A percentile compares a stretch with the other conserved stretches of the same genome.
Evolutionary conservation across 2,797 vertebrate species (phyloP).

Genomic region (Rhynchotus rufescens): DNA sequence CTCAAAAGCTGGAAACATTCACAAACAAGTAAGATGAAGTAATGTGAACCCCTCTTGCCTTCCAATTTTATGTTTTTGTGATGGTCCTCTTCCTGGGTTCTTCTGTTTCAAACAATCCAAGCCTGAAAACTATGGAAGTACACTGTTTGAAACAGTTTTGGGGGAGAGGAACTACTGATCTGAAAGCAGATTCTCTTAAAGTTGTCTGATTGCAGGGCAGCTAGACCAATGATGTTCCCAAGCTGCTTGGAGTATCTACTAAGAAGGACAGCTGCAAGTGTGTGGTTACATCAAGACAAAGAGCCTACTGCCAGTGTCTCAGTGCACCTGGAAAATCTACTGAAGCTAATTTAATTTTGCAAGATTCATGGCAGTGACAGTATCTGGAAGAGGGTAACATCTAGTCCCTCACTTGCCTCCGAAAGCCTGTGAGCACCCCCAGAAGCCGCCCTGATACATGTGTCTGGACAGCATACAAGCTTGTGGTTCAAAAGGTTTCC

Average conservation of each 20-base stretch:
- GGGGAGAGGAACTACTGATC: neutral
- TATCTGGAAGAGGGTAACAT: neutral
- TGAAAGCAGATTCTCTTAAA: neutral
- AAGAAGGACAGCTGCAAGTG: neutral
- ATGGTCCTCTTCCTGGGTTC: neutral
- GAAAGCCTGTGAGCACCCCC: neutral
- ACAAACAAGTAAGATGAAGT: neutral
- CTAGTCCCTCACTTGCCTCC: neutral
- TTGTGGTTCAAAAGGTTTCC: constrained; percentile 3
- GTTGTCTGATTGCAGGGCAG: neutral
- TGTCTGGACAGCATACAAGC: neutral
- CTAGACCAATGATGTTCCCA: neutral
- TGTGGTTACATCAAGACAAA: neutral
- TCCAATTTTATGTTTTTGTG: neutral
- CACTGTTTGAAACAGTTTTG: neutral
- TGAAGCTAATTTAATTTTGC: neutral
- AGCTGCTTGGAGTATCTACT: neutral
- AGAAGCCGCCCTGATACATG: neutral
- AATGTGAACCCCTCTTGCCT: neutral
- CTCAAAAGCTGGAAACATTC: neutral
- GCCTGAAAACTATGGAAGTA: too few relatives aligned
- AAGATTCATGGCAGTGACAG: neutral
- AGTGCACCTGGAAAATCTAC: neutral
- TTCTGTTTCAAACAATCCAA: too few relatives aligned
- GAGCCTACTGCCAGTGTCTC: neutral